These are phyloP conservation scores for Tursiops truncatus DNA, from an alignment of 2,113 vertebrate genomes.

Conservation along the genomic window DNA sequence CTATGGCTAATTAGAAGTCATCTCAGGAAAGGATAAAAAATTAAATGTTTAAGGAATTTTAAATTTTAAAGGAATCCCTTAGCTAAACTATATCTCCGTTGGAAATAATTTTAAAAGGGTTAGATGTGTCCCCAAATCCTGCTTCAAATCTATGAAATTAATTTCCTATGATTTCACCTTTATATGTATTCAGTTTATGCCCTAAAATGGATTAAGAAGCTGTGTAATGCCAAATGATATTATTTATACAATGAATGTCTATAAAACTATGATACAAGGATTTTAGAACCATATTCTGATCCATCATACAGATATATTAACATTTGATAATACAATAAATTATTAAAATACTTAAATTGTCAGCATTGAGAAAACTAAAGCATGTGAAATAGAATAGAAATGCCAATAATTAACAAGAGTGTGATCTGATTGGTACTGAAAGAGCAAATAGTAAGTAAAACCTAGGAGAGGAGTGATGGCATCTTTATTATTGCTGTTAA, in stretches of 20 bases:
- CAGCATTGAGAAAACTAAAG: slow-evolving; percentile 36
- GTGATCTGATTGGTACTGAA: neutral
- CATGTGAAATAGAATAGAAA: slow-evolving; percentile 36
- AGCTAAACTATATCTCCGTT: neutral
- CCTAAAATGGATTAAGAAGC: slow-evolving; percentile 32
- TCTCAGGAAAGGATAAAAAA: neutral
- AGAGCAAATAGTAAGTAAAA: slow-evolving; percentile 39
- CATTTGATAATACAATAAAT: slow-evolving; percentile 23
- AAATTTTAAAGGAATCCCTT: neutral
- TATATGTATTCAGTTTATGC: neutral
- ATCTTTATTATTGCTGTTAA: slow-evolving; percentile 43
- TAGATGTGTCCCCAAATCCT: neutral
- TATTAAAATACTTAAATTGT: slow-evolving; percentile 47
- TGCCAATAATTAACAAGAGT: slow-evolving; percentile 10
- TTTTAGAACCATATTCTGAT: slow-evolving; percentile 17
- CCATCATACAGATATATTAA: neutral
- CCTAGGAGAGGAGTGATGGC: neutral
- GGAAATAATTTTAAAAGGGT: neutral
- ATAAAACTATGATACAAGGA: neutral
- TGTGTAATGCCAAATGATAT: neutral
- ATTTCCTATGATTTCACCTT: neutral
- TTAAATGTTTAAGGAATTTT: neutral
- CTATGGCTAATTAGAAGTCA: neutral
- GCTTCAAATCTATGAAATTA: slow-evolving; percentile 7
- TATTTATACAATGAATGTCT: slow-evolving; percentile 22